These are phyloP conservation scores for Rhabditoides inermis DNA, from an alignment of 2,888 invertebrate species.

Conservation along the genomic window DNA sequence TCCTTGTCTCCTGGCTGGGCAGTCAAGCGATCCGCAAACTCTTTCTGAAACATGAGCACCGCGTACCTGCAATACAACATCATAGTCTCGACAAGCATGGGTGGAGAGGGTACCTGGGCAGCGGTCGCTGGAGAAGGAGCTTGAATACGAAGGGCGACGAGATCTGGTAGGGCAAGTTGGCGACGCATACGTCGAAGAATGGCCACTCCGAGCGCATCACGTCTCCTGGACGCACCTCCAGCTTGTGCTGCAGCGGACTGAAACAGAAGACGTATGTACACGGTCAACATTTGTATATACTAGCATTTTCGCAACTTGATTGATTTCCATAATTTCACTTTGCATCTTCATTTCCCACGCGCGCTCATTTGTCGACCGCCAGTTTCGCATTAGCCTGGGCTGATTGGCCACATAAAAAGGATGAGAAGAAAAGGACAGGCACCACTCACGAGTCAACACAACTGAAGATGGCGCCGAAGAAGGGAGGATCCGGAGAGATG, in stretches of 20 bases:
- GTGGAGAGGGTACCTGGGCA: constrained; percentile 33
- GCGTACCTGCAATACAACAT: constrained; percentile 68
- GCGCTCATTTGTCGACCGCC: too few relatives aligned
- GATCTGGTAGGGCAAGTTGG: constrained; percentile 96
- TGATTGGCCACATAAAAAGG: too few relatives aligned
- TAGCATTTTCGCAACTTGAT: too few relatives aligned
- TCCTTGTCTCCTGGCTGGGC: constrained; percentile 94
- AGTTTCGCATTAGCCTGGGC: too few relatives aligned
- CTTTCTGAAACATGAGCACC: constrained; percentile 94
- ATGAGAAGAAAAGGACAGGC: too few relatives aligned
- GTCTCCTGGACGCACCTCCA: constrained; percentile 86
- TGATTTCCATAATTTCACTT: too few relatives aligned
- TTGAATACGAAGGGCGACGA: constrained; percentile 87
- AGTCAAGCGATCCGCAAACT: constrained; percentile 90
- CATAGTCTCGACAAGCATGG: not conserved
- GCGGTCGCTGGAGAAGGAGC: constrained; percentile 69
- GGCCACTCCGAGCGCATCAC: constrained; percentile 86
- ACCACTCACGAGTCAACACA: too few relatives aligned
- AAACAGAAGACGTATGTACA: constrained; percentile 57
- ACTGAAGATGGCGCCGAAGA: not conserved
- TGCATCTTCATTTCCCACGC: too few relatives aligned
- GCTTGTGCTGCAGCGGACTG: constrained; percentile 76
- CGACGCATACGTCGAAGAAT: constrained; percentile 93
- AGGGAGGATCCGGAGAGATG: constrained; percentile 9
- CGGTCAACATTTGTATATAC: too few relatives aligned